These are phyloP conservation scores for Hirundo rustica DNA, from an alignment of 2,797 vertebrate genomes.

Conservation along the genomic window DNA sequence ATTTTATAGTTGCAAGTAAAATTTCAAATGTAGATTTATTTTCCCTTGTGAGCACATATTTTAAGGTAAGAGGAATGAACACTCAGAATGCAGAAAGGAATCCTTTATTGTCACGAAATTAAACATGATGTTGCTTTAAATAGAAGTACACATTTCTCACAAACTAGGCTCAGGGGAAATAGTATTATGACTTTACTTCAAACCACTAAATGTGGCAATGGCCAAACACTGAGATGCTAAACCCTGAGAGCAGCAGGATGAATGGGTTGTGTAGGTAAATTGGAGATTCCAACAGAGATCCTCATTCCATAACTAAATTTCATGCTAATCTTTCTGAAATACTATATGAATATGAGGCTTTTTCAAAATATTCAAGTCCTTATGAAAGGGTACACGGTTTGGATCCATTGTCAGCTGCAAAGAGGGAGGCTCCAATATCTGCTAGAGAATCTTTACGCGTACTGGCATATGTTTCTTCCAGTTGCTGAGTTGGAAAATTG, in stretches of 20 bases:
- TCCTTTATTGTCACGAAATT: not conserved
- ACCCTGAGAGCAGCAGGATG: not conserved
- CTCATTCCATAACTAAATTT: conserved; percentile 19
- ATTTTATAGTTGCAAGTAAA: conserved; percentile 33
- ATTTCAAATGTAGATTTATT: conserved; percentile 54
- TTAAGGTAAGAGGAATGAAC: conserved; percentile 6
- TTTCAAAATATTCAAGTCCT: not conserved
- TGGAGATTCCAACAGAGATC: not conserved
- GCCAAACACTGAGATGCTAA: not conserved
- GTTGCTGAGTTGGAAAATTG: not conserved
- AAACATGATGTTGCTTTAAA: conserved; percentile 43
- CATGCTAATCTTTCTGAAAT: not conserved
- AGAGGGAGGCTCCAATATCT: not conserved
- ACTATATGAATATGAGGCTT: not conserved
- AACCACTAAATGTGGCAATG: not conserved
- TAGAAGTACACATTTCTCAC: conserved; percentile 16
- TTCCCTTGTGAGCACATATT: not conserved
- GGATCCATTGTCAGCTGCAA: not conserved
- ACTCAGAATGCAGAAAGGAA: conserved; percentile 18
- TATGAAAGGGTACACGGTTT: not conserved
- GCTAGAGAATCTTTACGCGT: not conserved
- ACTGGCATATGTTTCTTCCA: not conserved
- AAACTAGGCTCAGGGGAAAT: not conserved
- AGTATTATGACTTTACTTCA: not conserved
- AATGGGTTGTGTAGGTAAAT: not conserved